These are phyloP conservation scores for Priocnemis perturbator DNA, from an alignment of 2,888 invertebrate species.

Conservation along the genomic window DNA sequence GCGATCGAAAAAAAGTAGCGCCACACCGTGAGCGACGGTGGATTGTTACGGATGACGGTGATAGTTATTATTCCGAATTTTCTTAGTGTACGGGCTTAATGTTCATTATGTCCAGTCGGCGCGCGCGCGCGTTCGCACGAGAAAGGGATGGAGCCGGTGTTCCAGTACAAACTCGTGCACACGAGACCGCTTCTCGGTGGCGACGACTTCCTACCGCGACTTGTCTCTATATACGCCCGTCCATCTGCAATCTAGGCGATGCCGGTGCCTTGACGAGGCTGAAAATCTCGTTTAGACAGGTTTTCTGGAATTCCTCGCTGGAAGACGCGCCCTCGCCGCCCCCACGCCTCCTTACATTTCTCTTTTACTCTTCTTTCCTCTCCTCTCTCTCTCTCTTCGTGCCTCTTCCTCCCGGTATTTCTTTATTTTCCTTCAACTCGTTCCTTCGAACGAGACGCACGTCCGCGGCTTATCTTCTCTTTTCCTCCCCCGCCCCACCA, in stretches of 20 bases:
- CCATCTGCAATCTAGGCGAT: conserved; percentile 1
- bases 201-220: conserved; percentile 14
- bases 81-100: too few relatives aligned
- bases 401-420: background rate
- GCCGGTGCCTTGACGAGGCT: conserved; percentile 9
- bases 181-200: background rate
- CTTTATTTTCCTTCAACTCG: conserved; percentile 1
- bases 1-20: too few relatives aligned
- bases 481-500: background rate
- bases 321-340: conserved; percentile 14
- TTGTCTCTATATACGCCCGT: background rate
- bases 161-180: too few relatives aligned
- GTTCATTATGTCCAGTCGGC: too few relatives aligned
- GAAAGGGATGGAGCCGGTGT: too few relatives aligned
- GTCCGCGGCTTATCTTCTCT: conserved; percentile 31
- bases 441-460: conserved; percentile 3
- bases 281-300: conserved; percentile 48
- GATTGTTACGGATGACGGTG: too few relatives aligned
- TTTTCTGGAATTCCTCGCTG: conserved; percentile 49
- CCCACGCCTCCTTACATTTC: background rate
- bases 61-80: too few relatives aligned
- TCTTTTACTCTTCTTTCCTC: conserved; percentile 25
- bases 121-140: too few relatives aligned
- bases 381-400: background rate
- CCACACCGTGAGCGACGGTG: too few relatives aligned